Evolutionary conservation across 2,888 invertebrate genomes (phyloP).

Genomic region (Mesochorus sp.): DNA sequence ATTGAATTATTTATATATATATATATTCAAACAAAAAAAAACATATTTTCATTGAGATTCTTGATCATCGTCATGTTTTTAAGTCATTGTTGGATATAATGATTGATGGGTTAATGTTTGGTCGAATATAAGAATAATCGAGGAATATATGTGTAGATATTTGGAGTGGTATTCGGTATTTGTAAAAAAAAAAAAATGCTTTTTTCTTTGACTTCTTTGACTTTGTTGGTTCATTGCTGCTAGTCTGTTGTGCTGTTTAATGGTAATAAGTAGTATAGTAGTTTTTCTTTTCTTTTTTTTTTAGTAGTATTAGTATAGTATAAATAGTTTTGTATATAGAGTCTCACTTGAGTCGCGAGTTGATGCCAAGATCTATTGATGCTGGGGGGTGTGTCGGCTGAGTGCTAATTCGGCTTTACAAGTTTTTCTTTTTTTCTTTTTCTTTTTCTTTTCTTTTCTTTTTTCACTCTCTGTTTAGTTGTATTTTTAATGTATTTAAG

Average conservation of each 20-base stretch:
- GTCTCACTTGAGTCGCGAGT: slow-evolving; percentile 61
- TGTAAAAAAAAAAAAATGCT: neutral
- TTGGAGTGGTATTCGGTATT: slow-evolving; percentile 9
- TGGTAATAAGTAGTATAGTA: slow-evolving; percentile 33
- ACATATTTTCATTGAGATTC: neutral
- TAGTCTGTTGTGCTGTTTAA: slow-evolving; percentile 60
- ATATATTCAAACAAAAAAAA: neutral
- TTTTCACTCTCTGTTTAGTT: slow-evolving; percentile 51
- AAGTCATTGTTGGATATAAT: neutral
- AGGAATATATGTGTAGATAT: slow-evolving; percentile 24
- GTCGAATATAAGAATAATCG: slow-evolving; percentile 4
- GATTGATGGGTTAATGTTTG: slow-evolving; percentile 14
- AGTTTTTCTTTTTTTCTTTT: slow-evolving; percentile 33
- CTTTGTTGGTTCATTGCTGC: slow-evolving; percentile 45
- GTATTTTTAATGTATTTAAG: slow-evolving; percentile 65
- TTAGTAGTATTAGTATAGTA: slow-evolving; percentile 39
- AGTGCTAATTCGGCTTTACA: slow-evolving; percentile 59
- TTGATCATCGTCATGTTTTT: neutral
- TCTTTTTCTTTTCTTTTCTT: slow-evolving; percentile 32
- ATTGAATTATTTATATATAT: neutral
- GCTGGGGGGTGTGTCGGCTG: slow-evolving; percentile 62
- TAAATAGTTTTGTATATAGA: slow-evolving; percentile 55
- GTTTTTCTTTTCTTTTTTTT: too few species aligned
- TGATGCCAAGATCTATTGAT: slow-evolving; percentile 55
- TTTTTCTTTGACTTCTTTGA: slow-evolving; percentile 17